These are phyloP conservation scores for Trachops cirrhosus DNA, from an alignment of 2,797 vertebrate genomes.

Conservation along the genomic window DNA sequence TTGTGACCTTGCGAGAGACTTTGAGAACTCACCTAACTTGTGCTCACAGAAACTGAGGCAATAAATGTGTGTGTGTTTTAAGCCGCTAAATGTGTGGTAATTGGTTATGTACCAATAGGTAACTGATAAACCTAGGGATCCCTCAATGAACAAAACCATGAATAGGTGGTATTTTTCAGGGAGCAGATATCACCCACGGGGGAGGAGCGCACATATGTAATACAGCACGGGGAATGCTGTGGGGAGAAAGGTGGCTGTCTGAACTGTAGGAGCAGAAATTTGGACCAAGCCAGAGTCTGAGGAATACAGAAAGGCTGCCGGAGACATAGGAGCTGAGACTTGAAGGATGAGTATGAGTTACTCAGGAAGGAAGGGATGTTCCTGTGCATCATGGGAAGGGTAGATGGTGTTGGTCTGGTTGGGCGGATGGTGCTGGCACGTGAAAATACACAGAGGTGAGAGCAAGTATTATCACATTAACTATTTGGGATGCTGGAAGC, in stretches of 20 bases:
- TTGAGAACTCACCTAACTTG: neutral
- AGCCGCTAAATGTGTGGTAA: neutral
- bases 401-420: neutral
- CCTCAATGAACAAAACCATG: neutral
- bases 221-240: neutral
- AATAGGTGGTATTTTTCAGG: neutral
- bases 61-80: neutral
- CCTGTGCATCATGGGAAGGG: neutral
- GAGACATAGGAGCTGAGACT: neutral
- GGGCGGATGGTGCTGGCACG: neutral
- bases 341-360: neutral
- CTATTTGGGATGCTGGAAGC: neutral
- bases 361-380: neutral
- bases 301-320: neutral
- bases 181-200: neutral
- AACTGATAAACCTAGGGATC: neutral
- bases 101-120: neutral
- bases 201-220: neutral
- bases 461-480: neutral
- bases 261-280: neutral
- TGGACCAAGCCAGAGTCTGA: neutral
- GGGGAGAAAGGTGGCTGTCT: neutral
- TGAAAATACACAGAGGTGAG: neutral
- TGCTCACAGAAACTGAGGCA: neutral
- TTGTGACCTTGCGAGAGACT: neutral